Conservation (phyloP, 53 echinoderm and acorn worm species). For the Patiria pectinifera region DNA sequence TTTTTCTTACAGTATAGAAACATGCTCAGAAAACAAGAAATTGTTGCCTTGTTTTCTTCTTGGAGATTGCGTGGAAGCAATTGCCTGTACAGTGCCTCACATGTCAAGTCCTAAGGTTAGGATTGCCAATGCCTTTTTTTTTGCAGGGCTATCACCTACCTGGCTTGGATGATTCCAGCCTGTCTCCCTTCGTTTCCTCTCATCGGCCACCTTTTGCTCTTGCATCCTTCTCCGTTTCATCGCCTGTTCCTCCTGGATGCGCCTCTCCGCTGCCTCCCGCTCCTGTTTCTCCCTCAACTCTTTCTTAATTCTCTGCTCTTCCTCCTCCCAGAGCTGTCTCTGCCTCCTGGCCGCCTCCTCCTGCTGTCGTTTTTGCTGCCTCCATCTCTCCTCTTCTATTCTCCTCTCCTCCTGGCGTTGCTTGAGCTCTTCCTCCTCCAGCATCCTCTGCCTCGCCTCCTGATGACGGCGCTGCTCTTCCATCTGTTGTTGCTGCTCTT, state of each 20-base stretch:
- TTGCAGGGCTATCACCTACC: not conserved
- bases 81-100: not conserved
- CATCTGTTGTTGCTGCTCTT: constrained; percentile 24
- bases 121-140: too few species aligned
- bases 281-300: constrained; percentile 11
- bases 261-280: constrained; percentile 26
- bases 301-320: constrained; percentile 24
- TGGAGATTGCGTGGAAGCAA: not conserved
- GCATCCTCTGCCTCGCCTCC: not conserved
- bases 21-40: too few species aligned
- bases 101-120: too few species aligned
- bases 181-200: constrained; percentile 39
- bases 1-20: too few species aligned
- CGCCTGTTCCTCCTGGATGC: not conserved
- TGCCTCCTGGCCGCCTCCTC: constrained; percentile 7
- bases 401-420: constrained; percentile 27
- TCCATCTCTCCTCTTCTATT: constrained; percentile 6
- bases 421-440: constrained; percentile 39
- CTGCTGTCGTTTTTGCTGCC: not conserved
- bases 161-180: constrained; percentile 1
- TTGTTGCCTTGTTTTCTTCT: too few species aligned
- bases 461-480: constrained; percentile 25
- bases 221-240: constrained; percentile 13
- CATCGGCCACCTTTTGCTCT: constrained; percentile 36
- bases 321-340: constrained; percentile 24